Evolutionary conservation across 2,888 invertebrate species (phyloP), one percentile per base, ranked within the genome.

Genomic region (Pachymerium ferrugineum): DNA sequence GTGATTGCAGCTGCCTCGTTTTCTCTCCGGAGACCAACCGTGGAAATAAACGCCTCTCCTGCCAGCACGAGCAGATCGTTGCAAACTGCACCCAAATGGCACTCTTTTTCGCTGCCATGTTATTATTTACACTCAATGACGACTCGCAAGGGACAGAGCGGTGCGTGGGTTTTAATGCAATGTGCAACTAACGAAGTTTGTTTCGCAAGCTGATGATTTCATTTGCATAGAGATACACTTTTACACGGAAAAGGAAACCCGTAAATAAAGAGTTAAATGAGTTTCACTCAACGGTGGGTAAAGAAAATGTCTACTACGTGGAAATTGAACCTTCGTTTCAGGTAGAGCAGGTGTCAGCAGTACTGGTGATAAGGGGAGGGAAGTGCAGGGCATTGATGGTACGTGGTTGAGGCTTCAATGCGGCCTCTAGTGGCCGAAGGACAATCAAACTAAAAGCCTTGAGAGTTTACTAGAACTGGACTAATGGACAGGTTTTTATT

Each of bases 31-130:
- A 54, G 47, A 54, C 47, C 47, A 54, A 22, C 16, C 16, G 47
- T 22, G 47, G 47, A 54, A 54, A 54, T 54, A 54, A 54, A 54
- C 47, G 47, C 47, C 22, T 4, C 47, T 54, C 47, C 19, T 22
- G 47, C 47, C 22, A 22, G 19, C 47, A 54, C 47, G 19, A 54
- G 47, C 47, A 54, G 47, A 54, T 54, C 47, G 47, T 54, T 54
- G 47, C 47, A 54, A 54, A 54, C 47, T 54, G 47, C 47, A 54
- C 47, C 47, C 47, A 54, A 54, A 54, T 54, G 47, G 47, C 47
- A 22, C 47, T 22, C 47, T 19, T 54, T 54, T 54, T 54, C 47
- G 47, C 47, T 54, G 47, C 47, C 47, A 54, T 54, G 47, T 54
- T 54, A 54, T 54, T 54, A 54, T 54, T 54, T 54, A 54, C 47